phyloP scores from a whole-genome alignment of 2,797 vertebrate genomes.

The Muscicapa striata region DNA sequence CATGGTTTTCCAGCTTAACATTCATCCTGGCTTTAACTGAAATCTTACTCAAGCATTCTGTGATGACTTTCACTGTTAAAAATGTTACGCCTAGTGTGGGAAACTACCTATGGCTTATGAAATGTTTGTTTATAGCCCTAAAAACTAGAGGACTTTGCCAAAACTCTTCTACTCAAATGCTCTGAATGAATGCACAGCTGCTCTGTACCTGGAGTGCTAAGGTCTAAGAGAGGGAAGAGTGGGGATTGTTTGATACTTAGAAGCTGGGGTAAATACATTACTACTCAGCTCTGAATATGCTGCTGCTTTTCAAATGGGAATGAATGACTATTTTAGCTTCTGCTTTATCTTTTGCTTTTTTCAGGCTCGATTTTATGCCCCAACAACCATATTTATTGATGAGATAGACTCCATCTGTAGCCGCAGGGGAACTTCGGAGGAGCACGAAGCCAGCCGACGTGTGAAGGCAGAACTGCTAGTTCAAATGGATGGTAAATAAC shows the following conservation, averaged over 20 bases:
- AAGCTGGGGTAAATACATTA: background rate
- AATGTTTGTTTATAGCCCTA: background rate
- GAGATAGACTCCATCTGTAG: constrained; percentile 99
- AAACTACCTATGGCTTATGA: background rate
- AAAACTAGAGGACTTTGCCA: background rate
- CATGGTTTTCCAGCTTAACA: background rate
- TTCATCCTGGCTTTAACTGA: background rate
- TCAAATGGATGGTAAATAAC: constrained; percentile 93
- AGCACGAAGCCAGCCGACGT: constrained; percentile 95
- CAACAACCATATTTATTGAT: constrained; percentile 97
- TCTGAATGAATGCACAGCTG: background rate
- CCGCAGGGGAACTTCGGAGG: constrained; percentile 95
- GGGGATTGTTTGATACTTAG: background rate
- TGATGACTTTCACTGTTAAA: background rate
- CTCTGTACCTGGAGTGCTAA: background rate
- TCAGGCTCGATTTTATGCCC: constrained; percentile 95
- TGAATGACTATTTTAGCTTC: background rate
- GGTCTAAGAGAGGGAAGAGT: background rate
- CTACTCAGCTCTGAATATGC: background rate
- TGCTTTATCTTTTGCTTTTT: constrained; percentile 45
- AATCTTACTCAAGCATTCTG: background rate
- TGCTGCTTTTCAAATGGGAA: background rate
- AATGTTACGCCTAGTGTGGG: background rate
- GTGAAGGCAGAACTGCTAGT: constrained; percentile 96
- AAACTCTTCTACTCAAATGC: background rate